These are phyloP conservation scores for Brachyalestes nurse DNA, from an alignment of 2,797 vertebrate species.

Conservation along the genomic window DNA sequence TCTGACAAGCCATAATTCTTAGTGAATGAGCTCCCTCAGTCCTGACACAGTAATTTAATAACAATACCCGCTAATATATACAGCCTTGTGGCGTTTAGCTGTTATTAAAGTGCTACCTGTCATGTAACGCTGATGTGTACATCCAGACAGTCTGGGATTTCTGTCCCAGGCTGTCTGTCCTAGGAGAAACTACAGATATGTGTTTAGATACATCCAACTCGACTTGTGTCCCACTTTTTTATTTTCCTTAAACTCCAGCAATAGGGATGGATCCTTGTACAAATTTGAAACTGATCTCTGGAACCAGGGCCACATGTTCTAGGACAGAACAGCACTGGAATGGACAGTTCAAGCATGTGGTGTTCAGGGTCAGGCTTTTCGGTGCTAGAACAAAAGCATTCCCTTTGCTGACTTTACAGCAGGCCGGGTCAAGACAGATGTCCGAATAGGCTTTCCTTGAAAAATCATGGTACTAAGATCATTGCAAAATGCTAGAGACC, in stretches of 20 bases:
- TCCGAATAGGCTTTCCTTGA: neutral
- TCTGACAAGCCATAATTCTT: too few species aligned
- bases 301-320: conserved; percentile 41
- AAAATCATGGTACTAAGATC: neutral
- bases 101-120: neutral
- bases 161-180: neutral
- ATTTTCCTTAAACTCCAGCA: neutral
- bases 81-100: too few species aligned
- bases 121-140: neutral
- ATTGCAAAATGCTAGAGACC: neutral
- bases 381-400: conserved; percentile 61
- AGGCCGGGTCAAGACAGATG: conserved; percentile 61
- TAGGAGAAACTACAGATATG: neutral
- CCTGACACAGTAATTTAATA: neutral
- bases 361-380: conserved; percentile 62
- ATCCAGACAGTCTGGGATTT: neutral
- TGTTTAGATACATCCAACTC: neutral
- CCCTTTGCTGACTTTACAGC: conserved; percentile 61
- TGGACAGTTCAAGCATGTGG: conserved; percentile 46
- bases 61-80: too few species aligned
- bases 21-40: neutral
- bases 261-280: neutral
- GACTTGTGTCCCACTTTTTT: neutral
- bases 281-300: neutral
- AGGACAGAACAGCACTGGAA: conserved; percentile 59